phyloP scores from a whole-genome alignment of 2,888 invertebrate species.

The Dicyrtomina minuta region DNA sequence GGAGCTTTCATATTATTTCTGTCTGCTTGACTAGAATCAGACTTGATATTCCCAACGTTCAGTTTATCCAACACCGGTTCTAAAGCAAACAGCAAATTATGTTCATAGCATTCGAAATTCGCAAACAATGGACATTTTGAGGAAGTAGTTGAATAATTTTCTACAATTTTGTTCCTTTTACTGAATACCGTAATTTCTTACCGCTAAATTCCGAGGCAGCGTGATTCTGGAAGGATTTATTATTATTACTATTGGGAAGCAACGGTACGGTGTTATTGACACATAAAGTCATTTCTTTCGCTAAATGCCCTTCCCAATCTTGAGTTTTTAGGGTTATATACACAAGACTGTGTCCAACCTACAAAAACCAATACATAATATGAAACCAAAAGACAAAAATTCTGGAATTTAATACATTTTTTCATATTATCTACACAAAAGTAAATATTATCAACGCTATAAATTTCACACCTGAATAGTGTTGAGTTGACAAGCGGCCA shows the following conservation, averaged over 20 bases:
- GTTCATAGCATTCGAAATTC: too few species aligned
- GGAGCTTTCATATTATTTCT: conserved; percentile 52
- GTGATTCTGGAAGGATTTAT: neutral
- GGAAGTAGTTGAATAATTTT: too few species aligned
- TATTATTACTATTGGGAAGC: conserved; percentile 31
- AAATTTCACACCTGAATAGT: conserved; percentile 60
- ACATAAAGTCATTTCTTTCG: conserved; percentile 80
- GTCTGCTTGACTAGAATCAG: conserved; percentile 15
- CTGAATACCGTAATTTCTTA: neutral
- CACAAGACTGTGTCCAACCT: conserved; percentile 60
- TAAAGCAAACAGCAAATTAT: neutral
- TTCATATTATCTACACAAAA: neutral
- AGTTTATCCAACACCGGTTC: conserved; percentile 4
- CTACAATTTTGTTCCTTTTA: too few species aligned
- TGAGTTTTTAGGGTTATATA: conserved; percentile 76
- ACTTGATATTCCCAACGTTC: neutral
- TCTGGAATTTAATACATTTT: neutral
- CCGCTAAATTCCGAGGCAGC: neutral
- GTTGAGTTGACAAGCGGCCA: conserved; percentile 66
- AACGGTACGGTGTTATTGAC: conserved; percentile 81
- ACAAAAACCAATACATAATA: too few species aligned
- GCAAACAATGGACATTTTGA: neutral
- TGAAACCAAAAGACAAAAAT: too few species aligned
- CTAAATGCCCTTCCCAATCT: conserved; percentile 79
- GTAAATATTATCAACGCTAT: neutral